phyloP scores from a whole-genome alignment of 2,888 invertebrate genomes.

The Bimastos eiseni region DNA sequence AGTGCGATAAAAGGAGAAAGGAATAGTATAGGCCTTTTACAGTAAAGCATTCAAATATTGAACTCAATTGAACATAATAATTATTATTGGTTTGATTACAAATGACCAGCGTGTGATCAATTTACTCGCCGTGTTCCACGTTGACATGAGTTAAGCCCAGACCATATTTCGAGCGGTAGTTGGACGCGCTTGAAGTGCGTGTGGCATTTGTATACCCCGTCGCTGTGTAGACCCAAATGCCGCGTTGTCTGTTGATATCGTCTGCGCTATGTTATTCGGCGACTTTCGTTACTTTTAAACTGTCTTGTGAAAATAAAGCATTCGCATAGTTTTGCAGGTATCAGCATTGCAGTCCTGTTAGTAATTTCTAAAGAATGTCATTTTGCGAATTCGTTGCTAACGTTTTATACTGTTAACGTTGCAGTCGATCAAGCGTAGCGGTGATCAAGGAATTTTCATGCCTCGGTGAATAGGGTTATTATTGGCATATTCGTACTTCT shows the following conservation, averaged over 20 bases:
- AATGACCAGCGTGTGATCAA: neutral
- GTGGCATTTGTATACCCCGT: neutral
- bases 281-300: neutral
- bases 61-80: too few species aligned
- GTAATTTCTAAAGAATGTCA: neutral
- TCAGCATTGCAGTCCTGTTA: neutral
- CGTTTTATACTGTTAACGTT: neutral
- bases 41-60: too few species aligned
- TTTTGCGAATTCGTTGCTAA: neutral
- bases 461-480: neutral
- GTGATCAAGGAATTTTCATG: slow-evolving; percentile 9
- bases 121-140: neutral
- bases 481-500: neutral
- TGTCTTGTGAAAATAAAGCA: neutral
- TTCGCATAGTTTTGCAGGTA: neutral
- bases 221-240: neutral
- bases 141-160: neutral
- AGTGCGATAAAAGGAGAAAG: too few species aligned
- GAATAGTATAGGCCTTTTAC: too few species aligned
- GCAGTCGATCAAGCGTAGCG: neutral
- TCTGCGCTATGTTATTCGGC: neutral
- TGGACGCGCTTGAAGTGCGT: neutral
- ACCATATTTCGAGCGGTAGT: neutral
- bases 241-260: neutral
- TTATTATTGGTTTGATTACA: too few species aligned